A percentile compares a stretch with the other conserved stretches of the same genome.
These are phyloP conservation scores for Pocota personata DNA, from an alignment of 2,888 invertebrate species.

Conservation along the genomic window DNA sequence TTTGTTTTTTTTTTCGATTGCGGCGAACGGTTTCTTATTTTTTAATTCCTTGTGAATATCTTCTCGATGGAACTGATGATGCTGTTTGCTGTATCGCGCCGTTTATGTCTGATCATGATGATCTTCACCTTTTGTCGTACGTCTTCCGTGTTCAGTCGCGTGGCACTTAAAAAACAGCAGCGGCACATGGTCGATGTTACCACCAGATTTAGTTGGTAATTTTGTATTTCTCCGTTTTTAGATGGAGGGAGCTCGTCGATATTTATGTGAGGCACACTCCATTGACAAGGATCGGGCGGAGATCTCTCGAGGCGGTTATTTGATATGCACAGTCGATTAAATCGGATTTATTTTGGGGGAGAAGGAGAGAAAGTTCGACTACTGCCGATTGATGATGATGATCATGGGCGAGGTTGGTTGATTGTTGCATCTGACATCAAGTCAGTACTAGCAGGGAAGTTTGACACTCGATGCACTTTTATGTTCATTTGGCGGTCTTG, in stretches of 20 bases:
- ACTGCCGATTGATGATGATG: slow-evolving; percentile 63
- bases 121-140: slow-evolving; percentile 72
- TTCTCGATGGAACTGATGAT: slow-evolving; percentile 30
- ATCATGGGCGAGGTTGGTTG: slow-evolving; percentile 50
- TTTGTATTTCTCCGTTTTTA: slow-evolving; percentile 51
- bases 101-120: slow-evolving; percentile 55
- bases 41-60: slow-evolving; percentile 54
- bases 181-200: slow-evolving; percentile 59
- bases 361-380: slow-evolving; percentile 47
- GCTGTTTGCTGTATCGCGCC: slow-evolving; percentile 47
- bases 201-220: slow-evolving; percentile 50
- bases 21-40: slow-evolving; percentile 27
- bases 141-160: slow-evolving; percentile 60
- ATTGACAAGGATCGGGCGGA: slow-evolving; percentile 60
- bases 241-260: slow-evolving; percentile 45
- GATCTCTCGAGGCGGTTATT: slow-evolving; percentile 67
- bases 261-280: slow-evolving; percentile 67
- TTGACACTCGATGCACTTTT: slow-evolving; percentile 57
- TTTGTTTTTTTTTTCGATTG: neutral
- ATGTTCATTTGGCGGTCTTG: slow-evolving; percentile 35
- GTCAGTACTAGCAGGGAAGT: slow-evolving; percentile 1
- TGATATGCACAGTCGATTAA: slow-evolving; percentile 66
- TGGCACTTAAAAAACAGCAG: slow-evolving; percentile 57
- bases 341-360: slow-evolving; percentile 66
- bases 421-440: slow-evolving; percentile 41